phyloP scores from a whole-genome alignment of 2,797 vertebrate genomes.

The Acipenser transmontanus region DNA sequence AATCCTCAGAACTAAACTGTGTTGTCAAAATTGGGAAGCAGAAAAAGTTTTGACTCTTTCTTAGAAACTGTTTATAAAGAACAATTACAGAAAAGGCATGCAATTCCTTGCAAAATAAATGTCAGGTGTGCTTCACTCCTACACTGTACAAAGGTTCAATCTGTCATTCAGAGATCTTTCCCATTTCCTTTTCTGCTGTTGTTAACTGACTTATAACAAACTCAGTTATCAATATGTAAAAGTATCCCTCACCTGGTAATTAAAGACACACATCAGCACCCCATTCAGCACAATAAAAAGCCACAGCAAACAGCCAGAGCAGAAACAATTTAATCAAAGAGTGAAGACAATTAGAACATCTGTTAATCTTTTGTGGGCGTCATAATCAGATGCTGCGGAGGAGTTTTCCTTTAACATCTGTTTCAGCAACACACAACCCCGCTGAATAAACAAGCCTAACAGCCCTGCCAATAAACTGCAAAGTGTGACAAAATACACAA shows the following conservation, averaged over 20 bases:
- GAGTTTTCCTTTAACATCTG: constrained; percentile 75
- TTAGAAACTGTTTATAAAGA: too few relatives aligned
- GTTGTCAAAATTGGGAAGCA: too few relatives aligned
- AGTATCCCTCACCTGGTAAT: constrained; percentile 47
- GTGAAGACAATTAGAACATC: constrained; percentile 84
- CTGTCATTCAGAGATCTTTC: too few relatives aligned
- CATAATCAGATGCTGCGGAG: constrained; percentile 77
- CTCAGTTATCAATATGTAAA: constrained; percentile 47
- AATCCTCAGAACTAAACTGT: too few relatives aligned
- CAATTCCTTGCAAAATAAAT: too few relatives aligned
- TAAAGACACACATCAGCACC: constrained; percentile 37
- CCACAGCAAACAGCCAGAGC: constrained; percentile 51
- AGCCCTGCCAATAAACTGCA: too few relatives aligned
- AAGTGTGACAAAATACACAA: too few relatives aligned
- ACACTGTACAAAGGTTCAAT: too few relatives aligned
- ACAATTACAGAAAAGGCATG: too few relatives aligned
- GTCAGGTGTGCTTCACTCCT: too few relatives aligned
- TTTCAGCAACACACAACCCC: constrained; percentile 45
- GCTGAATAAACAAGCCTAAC: too few relatives aligned
- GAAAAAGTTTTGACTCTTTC: too few relatives aligned
- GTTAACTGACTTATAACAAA: constrained; percentile 46
- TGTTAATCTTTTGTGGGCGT: constrained; percentile 81
- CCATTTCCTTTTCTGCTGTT: neutral
- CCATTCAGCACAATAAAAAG: constrained; percentile 47
- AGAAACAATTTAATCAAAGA: constrained; percentile 81